These are phyloP conservation scores for Mesaphorura yosii DNA, from an alignment of 1,140 invertebrate genomes.

Conservation along the genomic window DNA sequence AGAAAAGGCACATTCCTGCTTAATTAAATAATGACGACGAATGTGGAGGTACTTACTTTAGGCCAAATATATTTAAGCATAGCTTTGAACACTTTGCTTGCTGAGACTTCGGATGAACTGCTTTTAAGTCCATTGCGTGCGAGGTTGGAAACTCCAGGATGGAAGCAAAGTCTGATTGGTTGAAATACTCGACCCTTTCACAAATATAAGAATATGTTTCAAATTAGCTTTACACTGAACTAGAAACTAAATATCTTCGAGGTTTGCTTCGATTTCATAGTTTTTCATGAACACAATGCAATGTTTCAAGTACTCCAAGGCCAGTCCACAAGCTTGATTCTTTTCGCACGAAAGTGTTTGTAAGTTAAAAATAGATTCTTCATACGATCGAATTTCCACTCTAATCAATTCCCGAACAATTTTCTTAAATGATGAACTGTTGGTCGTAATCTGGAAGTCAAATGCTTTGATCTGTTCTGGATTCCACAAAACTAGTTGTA, in stretches of 20 bases:
- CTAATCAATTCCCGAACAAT: too few relatives aligned
- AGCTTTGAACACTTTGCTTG: conserved; percentile 66
- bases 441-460: conserved; percentile 4
- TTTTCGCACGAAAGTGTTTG: not conserved
- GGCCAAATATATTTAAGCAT: conserved; percentile 96
- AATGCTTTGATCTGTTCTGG: conserved; percentile 3
- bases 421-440: not conserved
- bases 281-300: conserved; percentile 3
- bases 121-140: conserved; percentile 48
- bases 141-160: conserved; percentile 65
- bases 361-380: not conserved
- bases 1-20: too few relatives aligned
- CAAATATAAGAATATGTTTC: too few relatives aligned
- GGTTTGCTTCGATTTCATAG: too few relatives aligned
- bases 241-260: too few relatives aligned
- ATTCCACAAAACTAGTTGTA: conserved; percentile 19
- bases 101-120: conserved; percentile 44
- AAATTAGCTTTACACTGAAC: too few relatives aligned
- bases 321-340: not conserved
- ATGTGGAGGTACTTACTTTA: conserved; percentile 54
- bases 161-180: conserved; percentile 54
- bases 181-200: too few relatives aligned
- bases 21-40: too few relatives aligned
- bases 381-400: too few relatives aligned
- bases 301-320: too few relatives aligned